Conservation (phyloP, 2,113 vertebrate genomes). For the Pteronura brasiliensis region DNA sequence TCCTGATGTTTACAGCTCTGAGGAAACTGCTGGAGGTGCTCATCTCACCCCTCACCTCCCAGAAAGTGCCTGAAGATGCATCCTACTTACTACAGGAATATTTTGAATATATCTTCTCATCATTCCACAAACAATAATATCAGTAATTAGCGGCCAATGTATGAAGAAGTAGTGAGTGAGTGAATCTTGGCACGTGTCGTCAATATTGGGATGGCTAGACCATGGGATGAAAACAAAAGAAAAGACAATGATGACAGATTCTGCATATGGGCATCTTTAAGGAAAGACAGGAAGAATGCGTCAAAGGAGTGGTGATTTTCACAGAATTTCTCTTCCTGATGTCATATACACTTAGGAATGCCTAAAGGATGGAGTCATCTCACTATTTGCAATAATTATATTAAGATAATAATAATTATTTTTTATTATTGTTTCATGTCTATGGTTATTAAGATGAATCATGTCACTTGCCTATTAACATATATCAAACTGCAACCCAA, state of each 20-base stretch:
- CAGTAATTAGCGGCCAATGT: not conserved
- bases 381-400: not conserved
- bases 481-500: not conserved
- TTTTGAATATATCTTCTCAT: not conserved
- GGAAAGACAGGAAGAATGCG: not conserved
- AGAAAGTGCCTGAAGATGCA: not conserved
- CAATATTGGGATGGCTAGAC: not conserved
- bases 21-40: not conserved
- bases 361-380: not conserved
- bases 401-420: not conserved
- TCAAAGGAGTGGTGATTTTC: not conserved
- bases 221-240: not conserved
- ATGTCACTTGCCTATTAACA: not conserved
- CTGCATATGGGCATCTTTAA: not conserved
- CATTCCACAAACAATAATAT: not conserved
- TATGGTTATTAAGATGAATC: not conserved
- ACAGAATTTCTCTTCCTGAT: not conserved
- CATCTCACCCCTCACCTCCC: no score
- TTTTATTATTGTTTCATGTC: not conserved
- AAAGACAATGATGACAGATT: not conserved
- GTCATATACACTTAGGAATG: rapidly evolving
- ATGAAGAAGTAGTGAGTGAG: not conserved
- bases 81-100: not conserved
- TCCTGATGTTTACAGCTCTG: not conserved
- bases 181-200: not conserved